Evolutionary conservation across 2,797 vertebrate genomes (phyloP).

Genomic region (Myotis pilosus): DNA sequence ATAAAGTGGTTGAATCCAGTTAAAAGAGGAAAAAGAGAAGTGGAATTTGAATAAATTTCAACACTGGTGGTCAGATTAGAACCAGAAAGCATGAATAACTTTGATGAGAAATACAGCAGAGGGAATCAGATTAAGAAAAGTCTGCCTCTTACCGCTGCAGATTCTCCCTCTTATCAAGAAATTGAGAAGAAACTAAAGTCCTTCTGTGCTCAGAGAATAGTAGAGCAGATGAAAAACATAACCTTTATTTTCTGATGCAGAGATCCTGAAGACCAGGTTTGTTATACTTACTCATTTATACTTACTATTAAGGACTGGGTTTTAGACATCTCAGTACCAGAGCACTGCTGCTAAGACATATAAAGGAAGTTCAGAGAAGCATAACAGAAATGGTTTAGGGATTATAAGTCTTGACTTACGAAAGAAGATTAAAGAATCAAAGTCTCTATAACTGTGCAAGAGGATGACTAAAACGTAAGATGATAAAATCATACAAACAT

Average conservation of each 20-base stretch:
- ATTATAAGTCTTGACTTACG: conserved; percentile 11
- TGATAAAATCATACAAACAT: conserved; percentile 39
- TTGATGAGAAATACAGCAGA: not conserved
- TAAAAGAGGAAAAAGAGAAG: not conserved
- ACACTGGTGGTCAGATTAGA: not conserved
- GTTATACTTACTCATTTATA: not conserved
- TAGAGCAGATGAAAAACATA: not conserved
- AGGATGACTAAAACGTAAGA: not conserved
- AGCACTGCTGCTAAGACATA: not conserved
- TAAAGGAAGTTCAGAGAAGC: conserved; percentile 2
- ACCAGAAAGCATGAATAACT: not conserved
- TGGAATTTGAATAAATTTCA: not conserved
- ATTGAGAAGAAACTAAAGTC: not conserved
- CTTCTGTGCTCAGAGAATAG: not conserved
- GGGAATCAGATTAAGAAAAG: not conserved
- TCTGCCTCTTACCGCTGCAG: not conserved
- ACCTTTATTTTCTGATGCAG: not conserved
- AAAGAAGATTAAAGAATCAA: conserved; percentile 30
- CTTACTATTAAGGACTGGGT: not conserved
- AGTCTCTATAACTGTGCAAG: not conserved
- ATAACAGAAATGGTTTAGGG: conserved; percentile 23
- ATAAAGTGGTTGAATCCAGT: not conserved
- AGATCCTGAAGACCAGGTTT: not conserved
- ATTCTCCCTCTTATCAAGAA: not conserved
- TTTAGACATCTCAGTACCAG: conserved; percentile 4